Percentiles rank a stretch among this genome's conserved stretches.
Evolutionary conservation across 2,888 invertebrate species (phyloP).

Genomic region (Ephialtes manifestator): DNA sequence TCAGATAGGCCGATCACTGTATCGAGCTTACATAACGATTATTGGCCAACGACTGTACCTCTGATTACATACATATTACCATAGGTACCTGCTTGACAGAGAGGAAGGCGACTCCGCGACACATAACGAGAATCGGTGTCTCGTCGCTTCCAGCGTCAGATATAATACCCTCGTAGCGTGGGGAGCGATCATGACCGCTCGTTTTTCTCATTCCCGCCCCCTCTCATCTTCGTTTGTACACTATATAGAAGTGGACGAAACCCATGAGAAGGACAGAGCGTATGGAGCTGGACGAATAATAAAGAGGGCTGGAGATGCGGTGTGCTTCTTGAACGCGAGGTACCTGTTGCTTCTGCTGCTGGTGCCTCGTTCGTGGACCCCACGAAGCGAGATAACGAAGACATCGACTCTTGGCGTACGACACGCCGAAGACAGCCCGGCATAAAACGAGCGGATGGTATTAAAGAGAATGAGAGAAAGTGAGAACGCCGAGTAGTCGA

Average conservation of each 20-base stretch:
- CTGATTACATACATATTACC: neutral
- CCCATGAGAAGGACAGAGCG: slow-evolving; percentile 66
- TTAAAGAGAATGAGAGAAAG: slow-evolving; percentile 35
- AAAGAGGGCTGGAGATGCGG: slow-evolving; percentile 56
- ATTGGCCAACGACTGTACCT: slow-evolving; percentile 11
- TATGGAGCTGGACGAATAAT: slow-evolving; percentile 64
- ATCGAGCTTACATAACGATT: neutral
- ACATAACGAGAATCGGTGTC: slow-evolving; percentile 46
- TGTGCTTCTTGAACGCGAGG: slow-evolving; percentile 39
- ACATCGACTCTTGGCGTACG: slow-evolving; percentile 73
- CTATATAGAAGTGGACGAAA: slow-evolving; percentile 9
- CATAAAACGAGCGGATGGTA: slow-evolving; percentile 53
- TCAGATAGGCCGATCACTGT: slow-evolving; percentile 8
- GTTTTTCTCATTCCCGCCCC: slow-evolving; percentile 61
- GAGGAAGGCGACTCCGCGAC: slow-evolving; percentile 21
- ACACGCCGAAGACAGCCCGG: slow-evolving; percentile 65
- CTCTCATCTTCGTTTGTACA: slow-evolving; percentile 41
- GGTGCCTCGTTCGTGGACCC: slow-evolving; percentile 66
- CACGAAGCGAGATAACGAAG: slow-evolving; percentile 76
- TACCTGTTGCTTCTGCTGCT: slow-evolving; percentile 49
- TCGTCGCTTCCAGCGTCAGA: slow-evolving; percentile 14
- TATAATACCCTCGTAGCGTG: slow-evolving; percentile 11
- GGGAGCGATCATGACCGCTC: slow-evolving; percentile 58
- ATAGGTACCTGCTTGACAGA: slow-evolving; percentile 36
- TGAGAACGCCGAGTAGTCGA: slow-evolving; percentile 29